These are phyloP conservation scores for Cochlearius cochlearius DNA, from an alignment of 2,113 vertebrate species.

Conservation along the genomic window DNA sequence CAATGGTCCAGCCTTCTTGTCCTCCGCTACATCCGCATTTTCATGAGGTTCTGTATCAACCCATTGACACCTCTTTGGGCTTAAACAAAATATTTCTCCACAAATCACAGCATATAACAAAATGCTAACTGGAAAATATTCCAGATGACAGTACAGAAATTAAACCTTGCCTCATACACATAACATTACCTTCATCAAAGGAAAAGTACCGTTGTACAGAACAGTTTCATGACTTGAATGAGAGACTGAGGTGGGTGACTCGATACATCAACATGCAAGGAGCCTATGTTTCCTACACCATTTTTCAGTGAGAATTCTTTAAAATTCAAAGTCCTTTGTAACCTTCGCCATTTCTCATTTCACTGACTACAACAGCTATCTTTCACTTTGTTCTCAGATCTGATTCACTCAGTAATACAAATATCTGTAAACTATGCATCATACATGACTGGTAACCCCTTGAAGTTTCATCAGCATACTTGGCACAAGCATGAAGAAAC, in stretches of 20 bases:
- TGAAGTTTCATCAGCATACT: not conserved
- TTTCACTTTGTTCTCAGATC: not conserved
- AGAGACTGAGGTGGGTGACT: not conserved
- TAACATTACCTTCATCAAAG: not conserved
- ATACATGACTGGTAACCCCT: not conserved
- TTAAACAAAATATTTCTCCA: not conserved
- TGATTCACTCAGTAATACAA: not conserved
- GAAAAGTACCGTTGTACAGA: not conserved
- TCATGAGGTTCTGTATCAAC: not conserved
- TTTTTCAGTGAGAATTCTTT: not conserved
- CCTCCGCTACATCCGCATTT: not conserved
- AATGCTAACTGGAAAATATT: not conserved
- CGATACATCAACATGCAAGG: not conserved
- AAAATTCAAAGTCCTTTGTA: not conserved
- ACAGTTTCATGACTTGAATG: not conserved
- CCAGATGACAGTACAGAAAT: not conserved
- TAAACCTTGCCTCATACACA: not conserved
- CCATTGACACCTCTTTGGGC: not conserved
- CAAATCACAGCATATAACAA: not conserved
- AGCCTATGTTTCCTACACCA: not conserved
- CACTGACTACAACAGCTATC: not conserved
- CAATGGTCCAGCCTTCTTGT: not conserved
- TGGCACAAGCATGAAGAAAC: not conserved
- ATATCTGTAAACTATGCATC: not conserved
- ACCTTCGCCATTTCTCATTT: not conserved